Conservation (phyloP, 1,140 invertebrate genomes). For the Plectrocnemia conspersa region DNA sequence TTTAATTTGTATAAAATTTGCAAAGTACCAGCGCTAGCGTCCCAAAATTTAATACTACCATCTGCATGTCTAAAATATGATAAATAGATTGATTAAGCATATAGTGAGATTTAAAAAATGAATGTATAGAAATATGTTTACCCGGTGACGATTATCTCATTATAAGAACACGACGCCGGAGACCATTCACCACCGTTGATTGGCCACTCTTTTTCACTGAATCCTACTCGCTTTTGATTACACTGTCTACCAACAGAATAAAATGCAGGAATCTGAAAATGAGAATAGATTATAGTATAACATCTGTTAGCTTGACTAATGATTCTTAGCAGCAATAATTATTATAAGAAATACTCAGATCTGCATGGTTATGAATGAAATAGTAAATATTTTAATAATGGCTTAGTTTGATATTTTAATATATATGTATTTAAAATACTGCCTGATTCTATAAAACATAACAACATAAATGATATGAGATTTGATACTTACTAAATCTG, state of each 20-base stretch:
- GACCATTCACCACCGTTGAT: slow-evolving; percentile 94
- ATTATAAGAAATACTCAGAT: too few species aligned
- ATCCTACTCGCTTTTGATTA: slow-evolving; percentile 68
- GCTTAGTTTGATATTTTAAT: too few species aligned
- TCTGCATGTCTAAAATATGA: slow-evolving; percentile 78
- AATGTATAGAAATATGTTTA: slow-evolving; percentile 42
- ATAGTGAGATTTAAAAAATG: background rate
- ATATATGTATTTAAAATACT: slow-evolving; percentile 2
- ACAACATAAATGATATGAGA: background rate
- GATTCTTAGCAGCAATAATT: too few species aligned
- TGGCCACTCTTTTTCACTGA: slow-evolving; percentile 94
- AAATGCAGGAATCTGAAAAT: slow-evolving; percentile 68
- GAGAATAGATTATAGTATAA: too few species aligned
- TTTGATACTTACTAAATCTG: slow-evolving; percentile 72
- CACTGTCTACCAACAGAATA: slow-evolving; percentile 78
- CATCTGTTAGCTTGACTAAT: too few species aligned
- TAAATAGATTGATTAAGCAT: slow-evolving; percentile 8
- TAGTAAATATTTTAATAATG: too few species aligned
- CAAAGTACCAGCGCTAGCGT: slow-evolving; percentile 87
- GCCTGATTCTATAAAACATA: background rate
- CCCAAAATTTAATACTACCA: slow-evolving; percentile 96
- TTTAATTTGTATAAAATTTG: slow-evolving; percentile 94
- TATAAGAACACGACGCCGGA: slow-evolving; percentile 87
- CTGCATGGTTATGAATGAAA: too few species aligned
- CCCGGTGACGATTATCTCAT: slow-evolving; percentile 95